Percentiles rank a stretch among this genome's conserved stretches.
Conservation (phyloP, 2,888 invertebrate species). For the Miltochrista miniata region DNA sequence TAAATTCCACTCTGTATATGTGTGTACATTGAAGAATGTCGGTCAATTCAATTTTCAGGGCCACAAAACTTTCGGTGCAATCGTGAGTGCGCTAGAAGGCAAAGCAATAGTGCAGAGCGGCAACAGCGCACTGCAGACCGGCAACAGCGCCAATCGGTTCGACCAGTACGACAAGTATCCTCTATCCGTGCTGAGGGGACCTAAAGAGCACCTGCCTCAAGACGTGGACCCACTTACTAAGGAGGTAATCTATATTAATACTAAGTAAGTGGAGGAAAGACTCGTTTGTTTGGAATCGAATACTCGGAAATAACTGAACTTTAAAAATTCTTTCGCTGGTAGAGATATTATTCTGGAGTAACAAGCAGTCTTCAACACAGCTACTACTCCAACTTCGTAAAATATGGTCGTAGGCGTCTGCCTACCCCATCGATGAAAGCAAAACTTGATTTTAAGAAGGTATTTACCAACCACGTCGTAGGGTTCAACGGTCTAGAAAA, state of each 20-base stretch:
- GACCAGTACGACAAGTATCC: slow-evolving; percentile 93
- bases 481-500: too few species aligned
- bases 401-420: too few species aligned
- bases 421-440: too few species aligned
- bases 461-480: too few species aligned
- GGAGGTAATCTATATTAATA: slow-evolving; percentile 84
- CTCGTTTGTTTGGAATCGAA: neutral
- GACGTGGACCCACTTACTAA: slow-evolving; percentile 93
- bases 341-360: too few species aligned
- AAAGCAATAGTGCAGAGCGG: slow-evolving; percentile 74
- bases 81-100: slow-evolving; percentile 81
- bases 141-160: slow-evolving; percentile 85
- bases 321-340: too few species aligned
- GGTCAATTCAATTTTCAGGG: slow-evolving; percentile 64
- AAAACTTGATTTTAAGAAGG: too few species aligned
- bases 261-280: neutral
- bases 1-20: too few species aligned
- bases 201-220: slow-evolving; percentile 90
- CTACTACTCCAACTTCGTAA: too few species aligned
- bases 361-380: too few species aligned
- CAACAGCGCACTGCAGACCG: slow-evolving; percentile 76
- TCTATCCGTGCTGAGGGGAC: slow-evolving; percentile 87
- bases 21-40: too few species aligned
- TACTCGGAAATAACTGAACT: neutral
- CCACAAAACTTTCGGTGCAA: slow-evolving; percentile 85